Evolutionary conservation across 2,888 invertebrate genomes (phyloP).

Genomic region (Unio pictorum): DNA sequence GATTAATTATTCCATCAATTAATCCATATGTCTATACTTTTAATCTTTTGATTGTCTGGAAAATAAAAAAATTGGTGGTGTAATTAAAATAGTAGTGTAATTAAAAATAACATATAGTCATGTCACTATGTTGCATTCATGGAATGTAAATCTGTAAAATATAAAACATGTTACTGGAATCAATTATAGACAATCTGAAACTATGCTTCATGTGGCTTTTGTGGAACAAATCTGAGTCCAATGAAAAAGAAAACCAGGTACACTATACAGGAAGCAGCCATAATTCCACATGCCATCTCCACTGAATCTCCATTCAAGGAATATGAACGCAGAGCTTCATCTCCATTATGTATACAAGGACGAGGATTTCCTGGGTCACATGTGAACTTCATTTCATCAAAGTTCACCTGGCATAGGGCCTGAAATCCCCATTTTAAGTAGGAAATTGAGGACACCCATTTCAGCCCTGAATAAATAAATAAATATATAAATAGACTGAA

Average conservation of each 20-base stretch:
- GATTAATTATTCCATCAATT: too few species aligned
- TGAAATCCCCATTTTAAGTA: slow-evolving; percentile 64
- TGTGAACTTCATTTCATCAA: slow-evolving; percentile 48
- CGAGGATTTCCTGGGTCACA: slow-evolving; percentile 32
- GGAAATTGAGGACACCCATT: slow-evolving; percentile 59
- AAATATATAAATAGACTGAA: neutral
- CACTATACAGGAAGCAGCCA: slow-evolving; percentile 42
- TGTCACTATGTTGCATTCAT: too few species aligned
- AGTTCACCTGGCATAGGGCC: slow-evolving; percentile 51
- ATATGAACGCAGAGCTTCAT: slow-evolving; percentile 50
- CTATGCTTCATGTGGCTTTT: slow-evolving; percentile 60
- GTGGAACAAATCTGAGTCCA: slow-evolving; percentile 50
- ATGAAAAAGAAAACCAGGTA: slow-evolving; percentile 52
- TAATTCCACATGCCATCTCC: slow-evolving; percentile 42
- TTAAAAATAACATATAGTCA: too few species aligned
- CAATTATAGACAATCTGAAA: too few species aligned
- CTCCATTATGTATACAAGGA: slow-evolving; percentile 49
- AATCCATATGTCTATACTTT: too few species aligned
- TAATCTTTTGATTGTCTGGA: too few species aligned
- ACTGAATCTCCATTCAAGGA: slow-evolving; percentile 45
- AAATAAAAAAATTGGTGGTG: too few species aligned
- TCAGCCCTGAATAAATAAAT: slow-evolving; percentile 44
- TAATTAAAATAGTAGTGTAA: too few species aligned
- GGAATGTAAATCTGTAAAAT: too few species aligned
- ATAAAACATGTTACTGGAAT: neutral